Evolutionary conservation across 2,113 vertebrate genomes (phyloP), one percentile per base, ranked within the genome.

Genomic region (Otocyon megalotis): DNA sequence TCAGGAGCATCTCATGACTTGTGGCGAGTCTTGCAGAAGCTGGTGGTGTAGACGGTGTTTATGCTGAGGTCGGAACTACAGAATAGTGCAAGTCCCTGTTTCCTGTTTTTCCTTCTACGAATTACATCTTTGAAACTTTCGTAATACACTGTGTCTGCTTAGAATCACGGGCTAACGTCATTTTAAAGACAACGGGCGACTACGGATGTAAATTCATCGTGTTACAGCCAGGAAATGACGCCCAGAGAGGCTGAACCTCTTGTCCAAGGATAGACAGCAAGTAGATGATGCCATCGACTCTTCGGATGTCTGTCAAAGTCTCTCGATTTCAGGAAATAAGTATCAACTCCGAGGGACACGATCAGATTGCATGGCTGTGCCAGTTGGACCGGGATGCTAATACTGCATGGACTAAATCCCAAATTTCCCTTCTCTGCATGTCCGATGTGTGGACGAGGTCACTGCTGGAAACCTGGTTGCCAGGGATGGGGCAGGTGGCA

Each of bases 371-470:
- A 6, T 1, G 9, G 9, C 80, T 90, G 54, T 8, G 17, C 8
- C 11, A 9, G 3, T 9, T 77, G 30, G 56, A 3, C 62, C 5
- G 62, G 24, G 67, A n/a, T 17, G 24, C 50, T 76, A 26, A 4
- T 58, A 60, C 37, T 24, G 17, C 15, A 50, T 24, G 3, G 26
- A 50, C 77, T 7, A 28, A 32, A 62, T 0, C 20, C 69, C 26
- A 35, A 17, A 3, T 14, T 2, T 2, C 13, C 62, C 71, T 84
- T 35, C 53, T 81, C 58, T 43, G 1, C 50, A 16, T 8, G 5
- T 4, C n/a, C 17, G 0, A 1, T 3, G 24, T 37, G 8, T 2
- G 43, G 28, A 28, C 3, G 0, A 53, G 26, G 54, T 50, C 32
- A 16, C 3, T 4, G 32, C 32, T n/a, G 26, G 63, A 35, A 74